Evolutionary conservation across 2,888 invertebrate species (phyloP).

Genomic region (Heliconius hortense): DNA sequence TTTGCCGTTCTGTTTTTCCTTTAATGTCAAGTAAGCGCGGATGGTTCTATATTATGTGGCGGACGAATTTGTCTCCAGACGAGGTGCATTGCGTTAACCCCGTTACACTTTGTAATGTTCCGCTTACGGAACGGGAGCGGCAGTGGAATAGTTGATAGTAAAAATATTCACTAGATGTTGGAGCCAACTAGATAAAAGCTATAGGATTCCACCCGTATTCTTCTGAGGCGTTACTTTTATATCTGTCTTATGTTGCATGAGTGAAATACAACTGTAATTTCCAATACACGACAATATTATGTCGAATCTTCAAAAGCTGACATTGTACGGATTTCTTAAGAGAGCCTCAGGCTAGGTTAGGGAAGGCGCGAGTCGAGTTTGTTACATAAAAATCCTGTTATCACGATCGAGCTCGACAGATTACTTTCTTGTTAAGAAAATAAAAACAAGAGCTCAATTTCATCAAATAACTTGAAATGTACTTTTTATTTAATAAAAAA

Average conservation of each 20-base stretch:
- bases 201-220: slow-evolving; percentile 61
- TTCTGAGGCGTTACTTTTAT: slow-evolving; percentile 74
- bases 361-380: slow-evolving; percentile 79
- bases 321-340: slow-evolving; percentile 74
- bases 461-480: slow-evolving; percentile 71
- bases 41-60: slow-evolving; percentile 49
- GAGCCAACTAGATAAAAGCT: slow-evolving; percentile 74
- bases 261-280: slow-evolving; percentile 77
- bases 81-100: slow-evolving; percentile 57
- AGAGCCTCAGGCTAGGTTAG: slow-evolving; percentile 78
- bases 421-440: slow-evolving; percentile 81
- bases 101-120: slow-evolving; percentile 58
- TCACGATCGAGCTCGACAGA: slow-evolving; percentile 79
- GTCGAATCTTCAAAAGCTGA: slow-evolving; percentile 76
- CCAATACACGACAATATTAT: slow-evolving; percentile 77
- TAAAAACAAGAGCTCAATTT: slow-evolving; percentile 78
- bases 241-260: slow-evolving; percentile 77
- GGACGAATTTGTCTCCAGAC: slow-evolving; percentile 57
- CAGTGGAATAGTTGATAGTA: slow-evolving; percentile 64
- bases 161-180: slow-evolving; percentile 73
- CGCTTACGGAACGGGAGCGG: slow-evolving; percentile 62
- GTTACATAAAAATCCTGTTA: slow-evolving; percentile 81
- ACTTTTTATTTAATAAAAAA: slow-evolving; percentile 44
- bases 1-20: slow-evolving; percentile 43
- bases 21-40: slow-evolving; percentile 45